Conservation (phyloP, 2,888 invertebrate genomes). For the Abrostola tripartita region DNA sequence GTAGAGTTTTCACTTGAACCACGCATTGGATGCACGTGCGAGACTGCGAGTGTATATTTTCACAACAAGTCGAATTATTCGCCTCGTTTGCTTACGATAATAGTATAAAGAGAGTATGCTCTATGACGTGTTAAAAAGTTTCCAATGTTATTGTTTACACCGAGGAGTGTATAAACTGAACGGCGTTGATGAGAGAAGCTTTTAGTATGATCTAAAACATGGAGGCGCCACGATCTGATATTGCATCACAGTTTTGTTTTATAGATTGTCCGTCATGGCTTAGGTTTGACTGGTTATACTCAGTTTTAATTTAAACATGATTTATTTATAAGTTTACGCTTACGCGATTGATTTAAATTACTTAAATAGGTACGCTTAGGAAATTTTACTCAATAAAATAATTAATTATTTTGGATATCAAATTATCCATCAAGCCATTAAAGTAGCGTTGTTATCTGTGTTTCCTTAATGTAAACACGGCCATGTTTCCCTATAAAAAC, state of each 20-base stretch:
- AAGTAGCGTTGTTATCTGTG: constrained; percentile 26
- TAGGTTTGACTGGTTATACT: constrained; percentile 18
- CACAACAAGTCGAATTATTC: constrained; percentile 85
- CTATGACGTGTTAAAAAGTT: constrained; percentile 85
- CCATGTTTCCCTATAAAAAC: constrained; percentile 73
- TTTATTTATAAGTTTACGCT: not conserved
- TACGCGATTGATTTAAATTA: not conserved
- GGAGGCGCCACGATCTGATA: constrained; percentile 52
- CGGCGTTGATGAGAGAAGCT: constrained; percentile 79
- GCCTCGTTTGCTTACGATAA: constrained; percentile 73
- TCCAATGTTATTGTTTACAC: constrained; percentile 85
- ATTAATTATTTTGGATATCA: too few species aligned
- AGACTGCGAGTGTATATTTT: constrained; percentile 83
- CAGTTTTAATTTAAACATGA: not conserved
- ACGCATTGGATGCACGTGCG: constrained; percentile 73
- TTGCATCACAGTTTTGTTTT: constrained; percentile 38
- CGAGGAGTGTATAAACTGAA: constrained; percentile 75
- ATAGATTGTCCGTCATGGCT: constrained; percentile 32
- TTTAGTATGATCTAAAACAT: constrained; percentile 70
- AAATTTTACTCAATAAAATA: too few species aligned
- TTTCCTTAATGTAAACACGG: constrained; percentile 55
- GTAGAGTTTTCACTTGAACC: constrained; percentile 65
- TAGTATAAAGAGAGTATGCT: constrained; percentile 65
- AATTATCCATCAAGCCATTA: constrained; percentile 6
- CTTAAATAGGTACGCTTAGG: too few species aligned